Conservation (phyloP, 2,113 vertebrate species). For the Hippotragus niger region DNA sequence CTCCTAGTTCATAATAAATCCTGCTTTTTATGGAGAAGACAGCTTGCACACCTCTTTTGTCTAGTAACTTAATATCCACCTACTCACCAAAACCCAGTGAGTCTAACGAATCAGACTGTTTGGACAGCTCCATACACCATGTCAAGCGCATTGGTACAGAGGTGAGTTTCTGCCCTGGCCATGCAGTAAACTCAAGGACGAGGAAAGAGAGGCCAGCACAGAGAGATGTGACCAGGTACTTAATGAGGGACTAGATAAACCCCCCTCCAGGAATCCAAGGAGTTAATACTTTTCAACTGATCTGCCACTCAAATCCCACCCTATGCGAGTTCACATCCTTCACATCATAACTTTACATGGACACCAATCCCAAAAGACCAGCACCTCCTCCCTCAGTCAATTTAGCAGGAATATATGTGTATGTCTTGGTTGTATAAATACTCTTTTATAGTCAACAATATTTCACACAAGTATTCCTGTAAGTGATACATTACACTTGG, state of each 20-base stretch:
- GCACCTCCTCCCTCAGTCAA: not conserved
- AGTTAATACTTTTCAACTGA: not conserved
- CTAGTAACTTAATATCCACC: not conserved
- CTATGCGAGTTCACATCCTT: not conserved
- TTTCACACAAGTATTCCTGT: slow-evolving; percentile 28
- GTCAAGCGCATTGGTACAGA: not conserved
- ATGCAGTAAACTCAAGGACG: not conserved
- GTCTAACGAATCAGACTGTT: not conserved
- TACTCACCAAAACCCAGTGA: not conserved
- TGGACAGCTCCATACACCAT: not conserved
- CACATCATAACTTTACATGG: not conserved
- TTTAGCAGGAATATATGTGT: not conserved
- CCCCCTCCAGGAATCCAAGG: not conserved
- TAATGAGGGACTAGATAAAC: not conserved
- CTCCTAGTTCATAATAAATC: not conserved
- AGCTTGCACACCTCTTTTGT: not conserved
- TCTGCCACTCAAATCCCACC: not conserved
- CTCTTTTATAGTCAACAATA: not conserved
- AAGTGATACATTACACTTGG: slow-evolving; percentile 28
- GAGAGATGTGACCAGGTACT: not conserved
- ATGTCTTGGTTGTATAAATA: not conserved
- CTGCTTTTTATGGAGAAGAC: not conserved
- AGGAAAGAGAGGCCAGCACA: not conserved
- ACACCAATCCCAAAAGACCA: not conserved
- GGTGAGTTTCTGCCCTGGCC: not conserved